phyloP scores from a whole-genome alignment of 2,797 vertebrate genomes.

The Anguilla marmorata region DNA sequence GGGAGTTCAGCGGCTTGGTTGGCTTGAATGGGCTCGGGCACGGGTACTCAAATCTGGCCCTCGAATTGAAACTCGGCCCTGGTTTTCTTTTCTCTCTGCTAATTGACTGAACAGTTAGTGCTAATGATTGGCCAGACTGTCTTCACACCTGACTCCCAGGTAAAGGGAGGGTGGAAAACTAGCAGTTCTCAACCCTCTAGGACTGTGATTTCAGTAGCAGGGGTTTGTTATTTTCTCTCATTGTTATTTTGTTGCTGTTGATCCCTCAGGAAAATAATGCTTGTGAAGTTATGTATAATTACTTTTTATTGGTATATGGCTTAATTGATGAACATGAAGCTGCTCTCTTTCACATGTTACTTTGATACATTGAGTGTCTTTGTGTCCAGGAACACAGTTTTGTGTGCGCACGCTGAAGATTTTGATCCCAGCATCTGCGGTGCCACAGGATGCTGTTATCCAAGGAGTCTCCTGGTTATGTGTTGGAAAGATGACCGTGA shows the following conservation, averaged over 20 bases:
- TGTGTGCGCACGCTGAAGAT: conserved; percentile 80
- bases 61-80: too few relatives aligned
- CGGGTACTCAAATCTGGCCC: too few relatives aligned
- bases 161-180: too few relatives aligned
- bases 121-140: too few relatives aligned
- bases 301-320: neutral
- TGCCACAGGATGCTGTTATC: conserved; percentile 81
- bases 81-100: too few relatives aligned
- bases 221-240: neutral
- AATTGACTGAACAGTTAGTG: too few relatives aligned
- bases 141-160: too few relatives aligned
- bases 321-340: neutral
- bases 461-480: conserved; percentile 83
- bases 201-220: neutral
- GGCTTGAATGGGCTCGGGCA: neutral
- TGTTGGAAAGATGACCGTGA: conserved; percentile 74
- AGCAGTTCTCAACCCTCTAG: neutral
- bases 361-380: neutral
- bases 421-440: conserved; percentile 79
- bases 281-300: neutral
- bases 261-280: neutral
- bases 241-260: neutral
- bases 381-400: conserved; percentile 53
- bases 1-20: neutral
- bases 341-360: neutral